A percentile compares a stretch with the other conserved stretches of the same genome.
These are phyloP conservation scores for Stegostoma tigrinum DNA, from an alignment of 2,113 vertebrate species.

Conservation along the genomic window DNA sequence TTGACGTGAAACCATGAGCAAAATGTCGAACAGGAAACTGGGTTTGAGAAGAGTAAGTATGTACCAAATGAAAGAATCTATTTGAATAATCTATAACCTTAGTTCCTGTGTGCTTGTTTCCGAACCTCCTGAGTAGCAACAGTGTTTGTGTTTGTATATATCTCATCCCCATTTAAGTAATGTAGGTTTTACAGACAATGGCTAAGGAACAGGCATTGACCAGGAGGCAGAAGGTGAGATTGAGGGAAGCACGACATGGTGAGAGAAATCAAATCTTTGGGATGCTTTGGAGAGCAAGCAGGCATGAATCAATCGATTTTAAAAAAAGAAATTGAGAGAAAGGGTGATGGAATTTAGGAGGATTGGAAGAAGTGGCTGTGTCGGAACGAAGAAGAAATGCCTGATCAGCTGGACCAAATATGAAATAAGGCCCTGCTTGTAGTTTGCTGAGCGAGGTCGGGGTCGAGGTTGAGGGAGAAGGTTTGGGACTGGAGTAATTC, in stretches of 20 bases:
- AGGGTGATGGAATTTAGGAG: too few relatives aligned
- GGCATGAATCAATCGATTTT: too few relatives aligned
- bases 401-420: background rate
- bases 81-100: background rate
- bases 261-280: background rate
- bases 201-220: background rate
- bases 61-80: background rate
- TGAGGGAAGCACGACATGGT: background rate
- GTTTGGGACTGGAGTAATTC: background rate
- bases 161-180: background rate
- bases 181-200: background rate
- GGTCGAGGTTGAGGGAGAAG: too few relatives aligned
- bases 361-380: background rate
- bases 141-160: background rate
- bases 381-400: too few relatives aligned
- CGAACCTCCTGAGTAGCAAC: background rate
- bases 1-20: background rate
- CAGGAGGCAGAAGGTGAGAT: background rate
- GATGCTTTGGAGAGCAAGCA: background rate
- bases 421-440: background rate
- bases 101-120: background rate
- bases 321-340: too few relatives aligned
- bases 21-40: background rate
- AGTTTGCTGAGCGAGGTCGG: background rate
- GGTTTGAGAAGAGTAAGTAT: background rate